Conservation (phyloP, 2,888 invertebrate species). For the Zeuzera pyrina region DNA sequence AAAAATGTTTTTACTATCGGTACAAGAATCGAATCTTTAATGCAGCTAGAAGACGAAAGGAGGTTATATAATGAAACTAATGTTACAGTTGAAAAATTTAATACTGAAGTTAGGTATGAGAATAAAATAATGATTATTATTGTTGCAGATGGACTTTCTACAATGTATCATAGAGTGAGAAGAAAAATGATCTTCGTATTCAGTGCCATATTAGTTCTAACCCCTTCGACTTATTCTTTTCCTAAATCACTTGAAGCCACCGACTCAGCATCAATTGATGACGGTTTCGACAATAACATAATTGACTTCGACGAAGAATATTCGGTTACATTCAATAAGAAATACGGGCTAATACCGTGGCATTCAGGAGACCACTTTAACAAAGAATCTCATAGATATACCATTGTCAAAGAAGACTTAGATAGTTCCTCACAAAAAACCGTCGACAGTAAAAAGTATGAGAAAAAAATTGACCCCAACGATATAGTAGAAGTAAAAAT, state of each 20-base stretch:
- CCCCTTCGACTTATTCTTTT: constrained; percentile 18
- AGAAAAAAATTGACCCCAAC: not conserved
- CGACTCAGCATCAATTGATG: constrained; percentile 24
- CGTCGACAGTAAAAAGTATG: constrained; percentile 9
- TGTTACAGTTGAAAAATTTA: not conserved
- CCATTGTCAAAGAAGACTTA: constrained; percentile 30
- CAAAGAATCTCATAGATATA: constrained; percentile 51
- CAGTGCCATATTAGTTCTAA: constrained; percentile 41
- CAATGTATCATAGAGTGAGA: constrained; percentile 48
- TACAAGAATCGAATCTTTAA: too few species aligned
- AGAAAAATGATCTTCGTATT: constrained; percentile 53
- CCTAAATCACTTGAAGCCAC: constrained; percentile 32
- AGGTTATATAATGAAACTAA: too few species aligned
- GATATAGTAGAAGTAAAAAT: too few species aligned
- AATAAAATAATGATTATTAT: too few species aligned
- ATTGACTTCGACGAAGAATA: constrained; percentile 60
- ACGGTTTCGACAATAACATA: constrained; percentile 48
- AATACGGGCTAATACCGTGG: constrained; percentile 43
- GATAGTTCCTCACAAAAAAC: constrained; percentile 14
- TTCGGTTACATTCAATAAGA: constrained; percentile 44
- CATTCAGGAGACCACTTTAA: constrained; percentile 31
- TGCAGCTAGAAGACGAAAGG: too few species aligned
- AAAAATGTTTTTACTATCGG: too few species aligned
- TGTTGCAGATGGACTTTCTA: constrained; percentile 45
- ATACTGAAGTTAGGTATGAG: too few species aligned